Conservation (phyloP, 35 echinoderm and acorn worm genomes). For the Apostichopus californicus region DNA sequence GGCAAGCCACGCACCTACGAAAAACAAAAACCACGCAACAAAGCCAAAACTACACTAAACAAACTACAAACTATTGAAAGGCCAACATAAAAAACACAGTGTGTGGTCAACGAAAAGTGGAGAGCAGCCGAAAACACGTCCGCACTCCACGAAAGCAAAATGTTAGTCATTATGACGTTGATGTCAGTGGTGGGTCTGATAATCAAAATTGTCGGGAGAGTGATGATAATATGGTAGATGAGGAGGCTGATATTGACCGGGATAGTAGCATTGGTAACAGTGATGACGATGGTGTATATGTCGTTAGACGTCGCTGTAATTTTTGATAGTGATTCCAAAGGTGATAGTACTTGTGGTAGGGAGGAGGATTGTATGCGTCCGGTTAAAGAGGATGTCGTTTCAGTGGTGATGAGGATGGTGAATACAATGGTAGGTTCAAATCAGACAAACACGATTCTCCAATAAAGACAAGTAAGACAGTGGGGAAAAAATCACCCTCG, state of each 20-base stretch:
- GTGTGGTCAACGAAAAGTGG: not conserved
- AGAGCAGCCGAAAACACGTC: no score
- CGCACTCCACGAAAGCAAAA: not conserved
- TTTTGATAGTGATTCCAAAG: slow-evolving; percentile 30
- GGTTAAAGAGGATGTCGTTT: slow-evolving; percentile 17
- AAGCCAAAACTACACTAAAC: no score
- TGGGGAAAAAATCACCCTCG: not conserved
- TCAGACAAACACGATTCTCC: not conserved
- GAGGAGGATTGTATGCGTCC: not conserved
- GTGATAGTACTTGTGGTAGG: slow-evolving; percentile 12
- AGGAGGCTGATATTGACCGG: not conserved
- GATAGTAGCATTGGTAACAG: not conserved
- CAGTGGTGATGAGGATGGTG: not conserved
- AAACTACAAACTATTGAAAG: no score
- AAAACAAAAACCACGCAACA: no score
- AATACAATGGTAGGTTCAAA: not conserved
- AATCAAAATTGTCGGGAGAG: not conserved
- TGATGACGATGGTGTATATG: not conserved
- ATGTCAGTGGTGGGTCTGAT: slow-evolving; percentile 14
- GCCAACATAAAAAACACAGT: not conserved
- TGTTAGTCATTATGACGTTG: not conserved
- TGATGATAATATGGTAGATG: slow-evolving; percentile 20
- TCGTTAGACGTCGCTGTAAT: not conserved
- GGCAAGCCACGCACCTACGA: no score
- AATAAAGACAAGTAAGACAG: not conserved